These are phyloP conservation scores for Ahaetulla prasina DNA, from an alignment of 2,113 vertebrate genomes.

Conservation along the genomic window DNA sequence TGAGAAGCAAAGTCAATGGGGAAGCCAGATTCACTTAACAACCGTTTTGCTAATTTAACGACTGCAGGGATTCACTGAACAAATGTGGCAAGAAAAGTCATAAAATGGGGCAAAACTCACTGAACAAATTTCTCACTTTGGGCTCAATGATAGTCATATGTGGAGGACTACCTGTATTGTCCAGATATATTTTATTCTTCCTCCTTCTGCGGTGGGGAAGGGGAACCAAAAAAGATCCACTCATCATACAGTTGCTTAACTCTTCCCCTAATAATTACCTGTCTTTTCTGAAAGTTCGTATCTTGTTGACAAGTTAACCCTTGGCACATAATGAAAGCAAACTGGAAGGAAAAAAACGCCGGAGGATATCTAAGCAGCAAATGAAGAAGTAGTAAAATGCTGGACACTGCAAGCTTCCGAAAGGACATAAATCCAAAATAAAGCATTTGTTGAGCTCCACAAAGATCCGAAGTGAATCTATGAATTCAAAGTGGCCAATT, in stretches of 20 bases:
- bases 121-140: not conserved
- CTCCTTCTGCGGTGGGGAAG: not conserved
- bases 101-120: not conserved
- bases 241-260: not conserved
- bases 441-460: not conserved
- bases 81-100: not conserved
- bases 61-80: not conserved
- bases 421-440: conserved; percentile 15
- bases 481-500: conserved; percentile 22
- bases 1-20: not conserved
- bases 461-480: conserved; percentile 9
- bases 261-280: not conserved
- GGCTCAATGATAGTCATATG: not conserved
- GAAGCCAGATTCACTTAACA: not conserved
- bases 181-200: not conserved
- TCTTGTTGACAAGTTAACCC: not conserved
- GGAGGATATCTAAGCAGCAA: not conserved
- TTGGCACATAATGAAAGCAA: not conserved
- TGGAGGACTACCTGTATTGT: not conserved
- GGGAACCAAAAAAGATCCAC: not conserved
- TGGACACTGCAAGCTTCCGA: conserved; percentile 8
- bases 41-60: not conserved
- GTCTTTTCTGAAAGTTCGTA: not conserved
- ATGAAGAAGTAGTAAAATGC: not conserved
- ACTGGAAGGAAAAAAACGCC: not conserved